phyloP scores from a whole-genome alignment of 1,140 invertebrate species.

The Wasmannia auropunctata region DNA sequence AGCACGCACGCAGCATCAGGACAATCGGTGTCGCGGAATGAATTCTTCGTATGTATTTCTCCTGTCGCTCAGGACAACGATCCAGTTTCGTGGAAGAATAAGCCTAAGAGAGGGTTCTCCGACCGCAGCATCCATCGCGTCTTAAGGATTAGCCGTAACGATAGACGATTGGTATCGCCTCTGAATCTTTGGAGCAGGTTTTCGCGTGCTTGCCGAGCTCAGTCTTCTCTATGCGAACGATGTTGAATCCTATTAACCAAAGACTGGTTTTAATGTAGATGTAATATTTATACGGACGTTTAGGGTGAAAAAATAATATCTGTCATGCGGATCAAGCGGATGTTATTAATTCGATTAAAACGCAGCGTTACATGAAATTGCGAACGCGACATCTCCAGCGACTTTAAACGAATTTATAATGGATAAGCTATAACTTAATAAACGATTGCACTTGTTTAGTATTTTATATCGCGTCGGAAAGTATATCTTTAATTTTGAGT shows the following conservation, averaged over 20 bases:
- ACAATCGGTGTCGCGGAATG: conserved; percentile 65
- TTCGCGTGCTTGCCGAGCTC: conserved; percentile 14
- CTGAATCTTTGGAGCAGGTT: conserved; percentile 46
- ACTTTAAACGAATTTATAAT: not conserved
- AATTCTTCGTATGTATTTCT: conserved; percentile 63
- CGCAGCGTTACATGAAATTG: not conserved
- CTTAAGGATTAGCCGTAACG: conserved; percentile 43
- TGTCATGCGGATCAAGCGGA: conserved; percentile 14
- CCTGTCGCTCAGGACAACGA: conserved; percentile 57
- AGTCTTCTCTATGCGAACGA: conserved; percentile 6
- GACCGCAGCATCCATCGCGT: conserved; percentile 25
- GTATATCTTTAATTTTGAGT: not conserved
- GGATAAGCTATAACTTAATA: not conserved
- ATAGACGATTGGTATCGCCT: conserved; percentile 52
- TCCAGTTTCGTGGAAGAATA: conserved; percentile 70
- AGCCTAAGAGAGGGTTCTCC: conserved; percentile 57
- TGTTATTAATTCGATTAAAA: conserved; percentile 48
- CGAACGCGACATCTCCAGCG: not conserved
- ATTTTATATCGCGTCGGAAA: not conserved
- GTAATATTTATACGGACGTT: conserved; percentile 33
- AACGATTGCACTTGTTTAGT: not conserved
- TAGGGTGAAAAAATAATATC: conserved; percentile 12
- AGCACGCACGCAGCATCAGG: no score
- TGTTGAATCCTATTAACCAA: conserved; percentile 55
- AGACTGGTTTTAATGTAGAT: conserved; percentile 65